Percentiles rank a stretch among this genome's conserved stretches.
Evolutionary conservation across 2,797 vertebrate species (phyloP).

Genomic region (Brachyrhaphis roseni): DNA sequence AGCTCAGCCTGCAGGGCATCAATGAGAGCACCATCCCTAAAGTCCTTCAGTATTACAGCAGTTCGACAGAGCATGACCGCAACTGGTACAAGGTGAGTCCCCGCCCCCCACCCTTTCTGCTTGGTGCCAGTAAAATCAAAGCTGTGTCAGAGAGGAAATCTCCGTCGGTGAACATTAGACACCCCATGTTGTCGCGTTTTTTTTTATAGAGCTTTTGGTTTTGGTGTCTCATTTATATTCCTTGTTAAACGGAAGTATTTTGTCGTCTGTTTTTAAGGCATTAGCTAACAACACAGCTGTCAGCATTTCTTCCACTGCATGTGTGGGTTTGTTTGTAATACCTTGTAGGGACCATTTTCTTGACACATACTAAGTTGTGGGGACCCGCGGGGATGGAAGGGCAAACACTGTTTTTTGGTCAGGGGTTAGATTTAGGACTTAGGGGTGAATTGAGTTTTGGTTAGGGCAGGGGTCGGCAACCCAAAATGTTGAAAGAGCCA

Average conservation of each 20-base stretch:
- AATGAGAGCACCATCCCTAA: constrained; percentile 99
- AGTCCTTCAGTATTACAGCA: constrained; percentile 96
- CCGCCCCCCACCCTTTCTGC: constrained; percentile 21
- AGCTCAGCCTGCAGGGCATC: constrained; percentile 97
- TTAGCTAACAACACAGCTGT: constrained; percentile 30
- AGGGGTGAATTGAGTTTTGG: too few relatives aligned
- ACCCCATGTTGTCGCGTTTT: constrained; percentile 18
- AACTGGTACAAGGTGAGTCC: constrained; percentile 97
- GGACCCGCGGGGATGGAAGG: too few relatives aligned
- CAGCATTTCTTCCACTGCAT: constrained; percentile 19
- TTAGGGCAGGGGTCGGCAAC: too few relatives aligned
- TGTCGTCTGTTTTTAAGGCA: constrained; percentile 4
- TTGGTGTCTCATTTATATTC: constrained; percentile 29
- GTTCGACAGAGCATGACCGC: constrained; percentile 95
- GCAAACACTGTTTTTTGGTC: too few relatives aligned
- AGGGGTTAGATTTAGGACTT: too few relatives aligned
- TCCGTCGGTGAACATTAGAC: constrained; percentile 11
- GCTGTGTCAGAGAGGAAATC: constrained; percentile 39
- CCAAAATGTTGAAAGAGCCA: too few relatives aligned
- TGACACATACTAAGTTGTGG: too few relatives aligned
- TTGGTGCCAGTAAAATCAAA: constrained; percentile 43
- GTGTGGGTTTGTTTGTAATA: constrained; percentile 8
- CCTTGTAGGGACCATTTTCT: too few relatives aligned
- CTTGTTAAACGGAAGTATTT: constrained; percentile 10
- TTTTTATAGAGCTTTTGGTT: constrained; percentile 1